These are phyloP conservation scores for Lutraria lutraria DNA, from an alignment of 2,888 invertebrate genomes.

Conservation along the genomic window DNA sequence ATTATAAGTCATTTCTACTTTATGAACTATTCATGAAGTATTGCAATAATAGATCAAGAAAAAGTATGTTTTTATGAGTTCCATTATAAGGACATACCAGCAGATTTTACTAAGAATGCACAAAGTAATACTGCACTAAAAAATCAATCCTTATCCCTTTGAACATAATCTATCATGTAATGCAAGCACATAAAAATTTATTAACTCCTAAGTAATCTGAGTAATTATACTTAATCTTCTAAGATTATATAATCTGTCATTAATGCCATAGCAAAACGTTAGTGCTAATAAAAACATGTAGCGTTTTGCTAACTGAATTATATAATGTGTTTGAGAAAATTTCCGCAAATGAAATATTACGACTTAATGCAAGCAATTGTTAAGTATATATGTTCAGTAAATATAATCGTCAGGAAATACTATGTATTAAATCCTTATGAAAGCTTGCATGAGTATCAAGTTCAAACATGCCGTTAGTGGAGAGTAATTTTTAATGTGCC, in stretches of 20 bases:
- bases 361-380: not conserved
- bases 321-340: not conserved
- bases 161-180: constrained; percentile 8
- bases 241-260: not conserved
- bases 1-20: too few relatives aligned
- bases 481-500: too few relatives aligned
- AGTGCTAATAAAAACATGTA: not conserved
- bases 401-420: not conserved
- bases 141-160: constrained; percentile 11
- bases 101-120: too few relatives aligned
- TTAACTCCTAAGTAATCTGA: not conserved
- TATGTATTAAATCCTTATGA: not conserved
- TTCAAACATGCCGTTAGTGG: not conserved
- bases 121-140: not conserved
- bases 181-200: not conserved
- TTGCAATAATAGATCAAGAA: not conserved
- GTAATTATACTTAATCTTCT: not conserved
- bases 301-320: not conserved
- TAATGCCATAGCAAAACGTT: not conserved
- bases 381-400: not conserved
- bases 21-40: not conserved
- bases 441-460: not conserved
- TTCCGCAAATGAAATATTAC: not conserved
- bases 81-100: too few relatives aligned
- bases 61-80: too few relatives aligned